Conservation (phyloP, 2,113 vertebrate genomes). For the Cephalopholis sonnerati region DNA sequence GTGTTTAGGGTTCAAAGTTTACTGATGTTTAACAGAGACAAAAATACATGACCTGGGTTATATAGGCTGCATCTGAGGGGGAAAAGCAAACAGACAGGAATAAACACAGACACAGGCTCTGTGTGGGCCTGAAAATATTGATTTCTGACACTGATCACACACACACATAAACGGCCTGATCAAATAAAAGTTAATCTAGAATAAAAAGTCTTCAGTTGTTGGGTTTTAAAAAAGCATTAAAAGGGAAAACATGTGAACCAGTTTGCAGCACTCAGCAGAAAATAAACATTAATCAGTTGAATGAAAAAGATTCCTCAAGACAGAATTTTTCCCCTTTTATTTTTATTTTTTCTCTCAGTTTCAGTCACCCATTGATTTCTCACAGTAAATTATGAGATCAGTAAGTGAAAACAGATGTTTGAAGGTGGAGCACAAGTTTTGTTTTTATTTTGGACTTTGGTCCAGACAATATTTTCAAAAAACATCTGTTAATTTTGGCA, state of each 20-base stretch:
- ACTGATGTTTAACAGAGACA: neutral
- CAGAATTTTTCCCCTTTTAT: neutral
- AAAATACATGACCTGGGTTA: slow-evolving; percentile 24
- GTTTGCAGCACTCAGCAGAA: slow-evolving; percentile 7
- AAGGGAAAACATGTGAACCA: neutral
- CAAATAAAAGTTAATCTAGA: neutral
- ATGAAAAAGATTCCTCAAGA: neutral
- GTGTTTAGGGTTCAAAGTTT: slow-evolving; percentile 24
- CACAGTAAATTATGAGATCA: neutral
- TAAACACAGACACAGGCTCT: neutral
- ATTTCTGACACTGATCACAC: neutral
- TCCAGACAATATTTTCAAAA: neutral
- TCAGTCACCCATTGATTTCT: neutral
- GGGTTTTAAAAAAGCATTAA: neutral
- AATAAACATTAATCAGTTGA: neutral
- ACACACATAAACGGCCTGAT: neutral
- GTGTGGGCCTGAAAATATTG: neutral
- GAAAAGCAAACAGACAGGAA: slow-evolving; percentile 7
- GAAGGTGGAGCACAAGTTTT: neutral
- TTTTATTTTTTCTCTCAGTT: neutral
- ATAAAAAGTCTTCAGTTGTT: neutral
- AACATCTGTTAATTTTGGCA: neutral
- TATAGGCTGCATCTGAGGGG: neutral
- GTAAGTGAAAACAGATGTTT: neutral
- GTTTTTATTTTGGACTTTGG: neutral